Evolutionary conservation across 1,140 invertebrate species (phyloP), one percentile per base, ranked within the genome.

Genomic region (Brachionus plicatilis): DNA sequence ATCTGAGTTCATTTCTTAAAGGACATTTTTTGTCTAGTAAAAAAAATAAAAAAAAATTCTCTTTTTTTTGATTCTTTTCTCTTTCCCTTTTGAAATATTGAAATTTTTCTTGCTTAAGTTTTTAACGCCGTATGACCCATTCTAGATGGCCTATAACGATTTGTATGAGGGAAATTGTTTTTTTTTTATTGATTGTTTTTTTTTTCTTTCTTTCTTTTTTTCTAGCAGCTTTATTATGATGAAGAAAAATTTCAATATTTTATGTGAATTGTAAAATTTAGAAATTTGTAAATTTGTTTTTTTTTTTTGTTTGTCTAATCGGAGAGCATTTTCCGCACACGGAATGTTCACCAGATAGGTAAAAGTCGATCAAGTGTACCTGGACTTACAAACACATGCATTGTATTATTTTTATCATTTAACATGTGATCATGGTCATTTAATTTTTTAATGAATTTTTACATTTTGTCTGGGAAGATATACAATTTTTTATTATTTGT

Each of bases 181-280:
- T 66, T 66, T n/a, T 37, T 68, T 68, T 68, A 33, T 68, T 68
- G 24, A 33, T 68, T 68, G 24, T 29, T 68, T 68, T 68, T 68
- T 68, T 68, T 66, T 3, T 33, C 29, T 33, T 68, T 27, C 27
- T 66, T 12, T 68, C 11, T 12, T 47, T 47, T 14, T 47, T 12
- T 12, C 14, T 47, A 47, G 45, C 45, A 47, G 45, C 45, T 37
- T 68, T 68, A 37, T 56, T 68, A 12, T 68, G 65, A 68, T 33
- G 33, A 68, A 68, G 65, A 68, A 68, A 68, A 68, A 68, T 68
- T 68, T 68, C 65, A 68, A 68, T 68, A 68, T 68, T 68, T 68
- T 33, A 68, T 33, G 33, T 33, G 33, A 68, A 68, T 68, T 68
- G 65, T 68, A 68, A 68, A 68, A 68, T 68, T 68, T 33, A 33